Conservation (phyloP, 2,888 invertebrate genomes). For the Plagodis dolabraria region DNA sequence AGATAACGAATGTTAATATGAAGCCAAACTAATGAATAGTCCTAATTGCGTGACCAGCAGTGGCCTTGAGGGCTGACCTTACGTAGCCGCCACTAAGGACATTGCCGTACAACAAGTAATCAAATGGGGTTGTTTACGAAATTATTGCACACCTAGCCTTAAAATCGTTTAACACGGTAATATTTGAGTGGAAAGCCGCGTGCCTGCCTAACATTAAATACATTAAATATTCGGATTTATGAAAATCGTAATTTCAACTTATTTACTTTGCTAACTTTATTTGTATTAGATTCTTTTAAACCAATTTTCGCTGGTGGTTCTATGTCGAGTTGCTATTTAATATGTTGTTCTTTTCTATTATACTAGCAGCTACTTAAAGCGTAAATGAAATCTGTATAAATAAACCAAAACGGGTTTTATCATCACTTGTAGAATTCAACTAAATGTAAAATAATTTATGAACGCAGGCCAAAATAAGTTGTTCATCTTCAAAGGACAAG, state of each 20-base stretch:
- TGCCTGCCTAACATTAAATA: constrained; percentile 30
- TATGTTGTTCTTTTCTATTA: no score
- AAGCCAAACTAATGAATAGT: constrained; percentile 63
- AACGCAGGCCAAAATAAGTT: constrained; percentile 7
- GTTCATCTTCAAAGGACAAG: constrained; percentile 3
- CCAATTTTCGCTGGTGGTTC: no score
- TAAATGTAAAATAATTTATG: no score
- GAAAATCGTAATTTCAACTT: constrained; percentile 9
- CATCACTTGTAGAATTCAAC: no score
- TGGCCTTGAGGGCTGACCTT: constrained; percentile 65
- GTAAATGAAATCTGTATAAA: no score
- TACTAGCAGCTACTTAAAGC: no score
- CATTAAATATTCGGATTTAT: constrained; percentile 19
- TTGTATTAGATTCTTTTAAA: no score
- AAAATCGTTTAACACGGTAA: constrained; percentile 6
- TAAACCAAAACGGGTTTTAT: no score
- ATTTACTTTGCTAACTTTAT: constrained; percentile 9
- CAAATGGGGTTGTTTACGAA: constrained; percentile 33
- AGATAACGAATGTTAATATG: constrained; percentile 39
- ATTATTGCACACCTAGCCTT: constrained; percentile 31
- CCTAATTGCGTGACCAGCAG: constrained; percentile 62
- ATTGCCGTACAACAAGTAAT: constrained; percentile 52
- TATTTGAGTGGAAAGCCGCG: constrained; percentile 24
- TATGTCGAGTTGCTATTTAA: no score
- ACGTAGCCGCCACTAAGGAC: constrained; percentile 54